phyloP scores from a whole-genome alignment of 2,888 invertebrate species.

The Ceriagrion tenellum region DNA sequence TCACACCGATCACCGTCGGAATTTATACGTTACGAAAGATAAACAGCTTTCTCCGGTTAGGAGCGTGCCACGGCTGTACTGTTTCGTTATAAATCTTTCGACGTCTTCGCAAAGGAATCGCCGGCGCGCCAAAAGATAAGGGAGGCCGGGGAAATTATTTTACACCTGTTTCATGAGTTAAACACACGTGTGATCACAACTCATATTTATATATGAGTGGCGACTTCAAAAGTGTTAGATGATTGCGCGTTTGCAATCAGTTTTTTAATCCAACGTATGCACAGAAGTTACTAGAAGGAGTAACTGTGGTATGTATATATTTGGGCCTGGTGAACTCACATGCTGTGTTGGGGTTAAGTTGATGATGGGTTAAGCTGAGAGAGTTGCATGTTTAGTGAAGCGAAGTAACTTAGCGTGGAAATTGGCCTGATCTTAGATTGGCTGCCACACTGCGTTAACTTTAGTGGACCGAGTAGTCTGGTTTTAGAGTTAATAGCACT shows the following conservation, averaged over 20 bases:
- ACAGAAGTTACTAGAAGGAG: not conserved
- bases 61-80: slow-evolving; percentile 22
- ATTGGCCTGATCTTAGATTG: too few species aligned
- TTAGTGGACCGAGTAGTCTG: too few species aligned
- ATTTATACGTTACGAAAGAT: slow-evolving; percentile 35
- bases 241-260: not conserved
- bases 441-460: too few species aligned
- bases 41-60: slow-evolving; percentile 31
- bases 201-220: not conserved
- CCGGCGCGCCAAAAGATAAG: not conserved
- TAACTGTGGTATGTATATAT: not conserved
- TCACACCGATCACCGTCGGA: slow-evolving; percentile 6
- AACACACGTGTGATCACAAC: not conserved
- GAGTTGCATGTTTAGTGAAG: too few species aligned
- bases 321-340: not conserved
- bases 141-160: not conserved
- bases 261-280: too few species aligned
- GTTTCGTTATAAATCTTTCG: slow-evolving; percentile 13
- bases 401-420: too few species aligned
- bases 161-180: not conserved
- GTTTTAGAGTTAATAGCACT: too few species aligned
- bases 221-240: not conserved
- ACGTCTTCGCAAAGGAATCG: not conserved
- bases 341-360: too few species aligned
- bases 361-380: too few species aligned